Conservation (phyloP, 2,113 vertebrate genomes). For the Bujurquina vittata region DNA sequence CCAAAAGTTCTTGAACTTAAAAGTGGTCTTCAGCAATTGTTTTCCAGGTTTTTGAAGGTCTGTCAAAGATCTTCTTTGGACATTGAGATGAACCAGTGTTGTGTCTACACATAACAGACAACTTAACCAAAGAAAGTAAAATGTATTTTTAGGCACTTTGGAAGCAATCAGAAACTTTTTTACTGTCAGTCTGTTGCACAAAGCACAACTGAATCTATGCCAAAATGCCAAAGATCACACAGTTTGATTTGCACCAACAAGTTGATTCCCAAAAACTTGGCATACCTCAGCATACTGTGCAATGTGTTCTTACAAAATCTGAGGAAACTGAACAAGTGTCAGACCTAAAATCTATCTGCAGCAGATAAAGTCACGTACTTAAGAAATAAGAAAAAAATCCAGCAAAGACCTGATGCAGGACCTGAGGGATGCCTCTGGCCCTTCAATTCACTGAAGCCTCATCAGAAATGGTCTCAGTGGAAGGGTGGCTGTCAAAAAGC, state of each 20-base stretch:
- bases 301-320: no score
- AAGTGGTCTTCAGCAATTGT: not conserved
- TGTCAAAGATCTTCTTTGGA: not conserved
- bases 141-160: not conserved
- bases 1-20: not conserved
- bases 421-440: not conserved
- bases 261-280: no score
- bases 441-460: not conserved
- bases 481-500: no score
- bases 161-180: not conserved
- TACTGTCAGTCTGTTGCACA: not conserved
- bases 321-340: not conserved
- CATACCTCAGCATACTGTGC: no score
- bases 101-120: no score
- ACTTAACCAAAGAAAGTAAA: not conserved
- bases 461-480: no score
- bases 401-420: not conserved
- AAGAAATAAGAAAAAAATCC: not conserved
- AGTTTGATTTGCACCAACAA: not conserved
- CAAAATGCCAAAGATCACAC: not conserved
- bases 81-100: not conserved
- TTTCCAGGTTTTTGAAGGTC: not conserved
- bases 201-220: not conserved
- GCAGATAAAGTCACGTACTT: not conserved
- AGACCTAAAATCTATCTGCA: not conserved